phyloP scores from a whole-genome alignment of 2,797 vertebrate genomes.

The Catostomus latipinnis region DNA sequence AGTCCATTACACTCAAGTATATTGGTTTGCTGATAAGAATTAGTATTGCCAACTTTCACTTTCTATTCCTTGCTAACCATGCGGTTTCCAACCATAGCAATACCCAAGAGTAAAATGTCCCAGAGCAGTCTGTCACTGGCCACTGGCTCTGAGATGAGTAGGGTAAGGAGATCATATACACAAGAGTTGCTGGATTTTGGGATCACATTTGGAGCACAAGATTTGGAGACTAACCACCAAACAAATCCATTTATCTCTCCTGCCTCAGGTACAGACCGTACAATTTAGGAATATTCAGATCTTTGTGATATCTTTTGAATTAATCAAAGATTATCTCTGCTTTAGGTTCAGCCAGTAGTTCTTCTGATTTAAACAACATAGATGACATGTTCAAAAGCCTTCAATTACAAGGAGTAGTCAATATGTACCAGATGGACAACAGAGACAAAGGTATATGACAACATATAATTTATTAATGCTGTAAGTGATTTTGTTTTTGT shows the following conservation, averaged over 20 bases:
- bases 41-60: slow-evolving; percentile 9
- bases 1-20: not conserved
- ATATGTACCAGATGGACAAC: slow-evolving; percentile 54
- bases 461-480: no score
- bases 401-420: slow-evolving; percentile 58
- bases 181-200: slow-evolving; percentile 74
- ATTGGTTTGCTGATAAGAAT: not conserved
- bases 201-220: slow-evolving; percentile 70
- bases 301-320: not conserved
- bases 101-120: slow-evolving; percentile 49
- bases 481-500: no score
- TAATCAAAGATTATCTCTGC: slow-evolving; percentile 1
- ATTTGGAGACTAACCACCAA: slow-evolving; percentile 30
- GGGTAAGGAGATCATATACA: slow-evolving; percentile 67
- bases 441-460: slow-evolving; percentile 51
- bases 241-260: slow-evolving; percentile 61
- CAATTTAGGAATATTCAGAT: no score
- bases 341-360: slow-evolving; percentile 49
- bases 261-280: slow-evolving; percentile 56
- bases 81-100: slow-evolving; percentile 22
- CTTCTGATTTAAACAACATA: slow-evolving; percentile 55
- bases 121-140: slow-evolving; percentile 42
- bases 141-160: slow-evolving; percentile 31
- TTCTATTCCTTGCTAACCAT: slow-evolving; percentile 10
- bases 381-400: slow-evolving; percentile 63